Evolutionary conservation across 2,888 invertebrate genomes (phyloP).

Genomic region (Drosophila neoperkinsi): DNA sequence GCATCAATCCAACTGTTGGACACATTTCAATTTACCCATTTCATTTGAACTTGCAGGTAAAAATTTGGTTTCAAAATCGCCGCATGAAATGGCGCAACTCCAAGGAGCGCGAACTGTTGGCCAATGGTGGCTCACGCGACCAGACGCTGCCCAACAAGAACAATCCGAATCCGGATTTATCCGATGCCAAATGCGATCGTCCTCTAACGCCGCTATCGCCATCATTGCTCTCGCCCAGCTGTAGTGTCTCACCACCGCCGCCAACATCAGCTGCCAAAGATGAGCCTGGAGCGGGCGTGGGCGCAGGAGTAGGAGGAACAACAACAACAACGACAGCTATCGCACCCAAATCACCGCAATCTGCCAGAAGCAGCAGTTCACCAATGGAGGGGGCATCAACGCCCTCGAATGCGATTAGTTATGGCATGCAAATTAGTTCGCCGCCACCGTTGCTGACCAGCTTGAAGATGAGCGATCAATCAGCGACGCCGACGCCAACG

Average conservation of each 20-base stretch:
- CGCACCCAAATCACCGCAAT: constrained; percentile 71
- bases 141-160: constrained; percentile 98
- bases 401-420: constrained; percentile 36
- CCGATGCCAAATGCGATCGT: constrained; percentile 94
- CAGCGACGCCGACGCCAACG: constrained; percentile 66
- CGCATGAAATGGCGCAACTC: constrained; percentile 99
- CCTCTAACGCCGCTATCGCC: constrained; percentile 87
- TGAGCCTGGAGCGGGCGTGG: constrained; percentile 30
- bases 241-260: constrained; percentile 68
- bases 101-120: constrained; percentile 97
- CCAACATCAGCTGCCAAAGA: constrained; percentile 33
- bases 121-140: constrained; percentile 96
- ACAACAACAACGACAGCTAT: constrained; percentile 37
- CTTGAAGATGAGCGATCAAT: constrained; percentile 76
- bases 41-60: constrained; percentile 86
- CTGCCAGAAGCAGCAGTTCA: constrained; percentile 65
- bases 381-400: constrained; percentile 57
- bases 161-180: constrained; percentile 97
- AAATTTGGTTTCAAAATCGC: constrained; percentile 96
- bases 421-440: constrained; percentile 80
- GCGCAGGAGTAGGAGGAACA: constrained; percentile 17
- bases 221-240: constrained; percentile 74
- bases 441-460: constrained; percentile 80
- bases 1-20: constrained; percentile 53
- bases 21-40: constrained; percentile 61